Percentiles rank a stretch among this genome's conserved stretches.
Conservation (phyloP, 2,797 vertebrate species). For the Enteromius thamalakanensis region DNA sequence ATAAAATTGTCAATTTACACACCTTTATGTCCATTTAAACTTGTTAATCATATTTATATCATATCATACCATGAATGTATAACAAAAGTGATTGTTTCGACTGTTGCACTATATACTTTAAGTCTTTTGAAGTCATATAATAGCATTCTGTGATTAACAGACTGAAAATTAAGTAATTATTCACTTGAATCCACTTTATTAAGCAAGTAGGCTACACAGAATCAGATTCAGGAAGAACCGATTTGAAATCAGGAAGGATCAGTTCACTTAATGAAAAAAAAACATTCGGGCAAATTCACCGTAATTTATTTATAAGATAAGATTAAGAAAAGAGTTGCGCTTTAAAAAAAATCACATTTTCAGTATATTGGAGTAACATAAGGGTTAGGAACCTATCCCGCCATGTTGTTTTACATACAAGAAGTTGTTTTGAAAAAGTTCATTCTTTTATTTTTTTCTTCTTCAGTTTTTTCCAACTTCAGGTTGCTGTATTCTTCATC, state of each 20-base stretch:
- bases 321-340: too few relatives aligned
- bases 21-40: neutral
- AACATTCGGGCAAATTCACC: neutral
- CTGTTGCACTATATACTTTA: neutral
- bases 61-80: neutral
- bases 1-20: neutral
- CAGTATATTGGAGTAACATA: neutral
- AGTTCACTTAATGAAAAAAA: neutral
- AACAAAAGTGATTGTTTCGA: neutral
- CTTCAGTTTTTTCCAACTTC: neutral
- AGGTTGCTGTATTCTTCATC: neutral
- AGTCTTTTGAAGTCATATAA: neutral
- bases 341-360: neutral
- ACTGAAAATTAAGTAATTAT: neutral
- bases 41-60: neutral
- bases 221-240: neutral
- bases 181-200: neutral
- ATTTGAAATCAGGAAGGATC: neutral
- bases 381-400: neutral
- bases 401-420: neutral
- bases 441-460: neutral
- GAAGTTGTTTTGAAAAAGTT: neutral
- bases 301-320: neutral
- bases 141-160: slow-evolving; percentile 2
- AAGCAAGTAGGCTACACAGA: neutral